These are phyloP conservation scores for Drosophila mayri DNA, from an alignment of 1,140 invertebrate genomes.

Conservation along the genomic window DNA sequence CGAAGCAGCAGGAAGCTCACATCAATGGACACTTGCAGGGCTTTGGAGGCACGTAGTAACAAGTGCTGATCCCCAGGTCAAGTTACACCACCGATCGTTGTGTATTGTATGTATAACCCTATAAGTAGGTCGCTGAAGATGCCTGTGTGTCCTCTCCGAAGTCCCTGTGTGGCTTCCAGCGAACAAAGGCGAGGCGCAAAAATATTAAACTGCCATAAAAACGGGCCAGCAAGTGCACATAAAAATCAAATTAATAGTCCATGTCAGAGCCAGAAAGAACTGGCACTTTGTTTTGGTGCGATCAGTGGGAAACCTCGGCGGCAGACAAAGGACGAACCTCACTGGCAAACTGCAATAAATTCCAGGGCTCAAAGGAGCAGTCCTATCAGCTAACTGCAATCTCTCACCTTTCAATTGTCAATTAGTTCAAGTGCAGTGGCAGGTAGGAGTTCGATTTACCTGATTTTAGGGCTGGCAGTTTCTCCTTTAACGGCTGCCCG, in stretches of 20 bases:
- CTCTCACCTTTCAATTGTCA: constrained; percentile 82
- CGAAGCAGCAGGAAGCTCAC: constrained; percentile 70
- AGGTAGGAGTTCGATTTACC: constrained; percentile 18
- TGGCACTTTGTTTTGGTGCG: constrained; percentile 79
- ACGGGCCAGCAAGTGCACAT: constrained; percentile 71
- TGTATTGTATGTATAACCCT: background rate
- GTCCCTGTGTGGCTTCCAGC: constrained; percentile 66
- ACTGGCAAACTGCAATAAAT: constrained; percentile 63
- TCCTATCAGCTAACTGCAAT: constrained; percentile 77
- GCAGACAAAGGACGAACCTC: constrained; percentile 52
- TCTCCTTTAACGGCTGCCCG: constrained; percentile 36
- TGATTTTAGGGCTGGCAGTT: constrained; percentile 6
- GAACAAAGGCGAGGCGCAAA: constrained; percentile 62
- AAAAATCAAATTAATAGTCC: constrained; percentile 81
- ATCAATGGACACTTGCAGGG: constrained; percentile 76
- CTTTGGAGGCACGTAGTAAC: constrained; percentile 67
- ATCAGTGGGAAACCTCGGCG: constrained; percentile 74
- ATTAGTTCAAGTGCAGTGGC: constrained; percentile 76
- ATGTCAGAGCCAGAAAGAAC: constrained; percentile 60
- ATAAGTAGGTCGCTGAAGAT: constrained; percentile 39
- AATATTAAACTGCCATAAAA: constrained; percentile 79
- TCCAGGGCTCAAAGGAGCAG: constrained; percentile 42
- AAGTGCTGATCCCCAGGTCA: constrained; percentile 40
- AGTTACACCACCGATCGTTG: constrained; percentile 52
- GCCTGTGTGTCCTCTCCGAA: constrained; percentile 3